A percentile compares a stretch with the other conserved stretches of the same genome.
These are phyloP conservation scores for Ctenosaura bakeri DNA, from an alignment of 2,797 vertebrate species.

Conservation along the genomic window DNA sequence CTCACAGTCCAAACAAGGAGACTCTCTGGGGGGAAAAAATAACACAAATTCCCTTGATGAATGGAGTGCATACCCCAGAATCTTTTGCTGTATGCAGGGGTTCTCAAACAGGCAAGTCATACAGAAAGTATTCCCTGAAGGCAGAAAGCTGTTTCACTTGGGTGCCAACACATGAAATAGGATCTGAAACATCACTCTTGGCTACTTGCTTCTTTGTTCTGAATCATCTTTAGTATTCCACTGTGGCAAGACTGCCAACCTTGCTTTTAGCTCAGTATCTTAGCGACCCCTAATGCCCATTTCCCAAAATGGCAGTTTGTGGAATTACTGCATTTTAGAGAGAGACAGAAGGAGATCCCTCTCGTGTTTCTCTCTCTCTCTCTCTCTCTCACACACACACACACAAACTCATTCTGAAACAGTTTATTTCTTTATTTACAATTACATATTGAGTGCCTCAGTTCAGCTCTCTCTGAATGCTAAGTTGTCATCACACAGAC, in stretches of 20 bases:
- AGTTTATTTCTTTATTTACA: neutral
- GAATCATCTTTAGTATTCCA: fast-evolving
- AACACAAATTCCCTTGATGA: neutral
- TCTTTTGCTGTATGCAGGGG: neutral
- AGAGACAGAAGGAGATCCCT: neutral
- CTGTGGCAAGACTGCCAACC: fast-evolving
- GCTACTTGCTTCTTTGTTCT: fast-evolving
- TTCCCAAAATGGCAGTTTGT: conserved; percentile 28
- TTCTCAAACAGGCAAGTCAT: neutral
- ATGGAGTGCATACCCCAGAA: neutral
- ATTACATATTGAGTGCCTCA: no score
- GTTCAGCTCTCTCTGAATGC: neutral
- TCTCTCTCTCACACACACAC: no score
- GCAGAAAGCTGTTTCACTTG: neutral
- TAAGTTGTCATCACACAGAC: neutral
- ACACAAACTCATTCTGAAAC: neutral
- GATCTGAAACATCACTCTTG: fast-evolving
- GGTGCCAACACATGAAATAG: neutral
- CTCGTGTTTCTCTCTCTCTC: neutral
- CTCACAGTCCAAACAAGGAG: neutral
- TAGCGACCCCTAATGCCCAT: conserved; percentile 78
- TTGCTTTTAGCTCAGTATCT: conserved; percentile 56
- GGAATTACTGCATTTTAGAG: neutral
- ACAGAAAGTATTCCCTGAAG: neutral
- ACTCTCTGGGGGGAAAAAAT: neutral